phyloP scores from a whole-genome alignment of 2,888 invertebrate genomes.

The Nymphalis urticae region DNA sequence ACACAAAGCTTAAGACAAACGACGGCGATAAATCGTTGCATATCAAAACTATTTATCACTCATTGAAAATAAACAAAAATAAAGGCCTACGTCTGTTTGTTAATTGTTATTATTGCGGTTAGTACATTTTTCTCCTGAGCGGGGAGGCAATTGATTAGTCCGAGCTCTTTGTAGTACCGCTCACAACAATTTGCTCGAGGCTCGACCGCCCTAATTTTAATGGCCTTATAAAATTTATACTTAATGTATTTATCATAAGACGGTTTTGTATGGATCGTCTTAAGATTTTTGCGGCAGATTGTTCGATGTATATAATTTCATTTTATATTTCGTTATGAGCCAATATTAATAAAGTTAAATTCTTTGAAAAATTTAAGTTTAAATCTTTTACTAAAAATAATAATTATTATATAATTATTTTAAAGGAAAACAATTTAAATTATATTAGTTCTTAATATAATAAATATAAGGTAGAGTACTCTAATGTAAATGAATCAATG shows the following conservation, averaged over 20 bases:
- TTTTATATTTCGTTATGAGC: background rate
- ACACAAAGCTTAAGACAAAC: background rate
- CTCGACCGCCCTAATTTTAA: conserved; percentile 81
- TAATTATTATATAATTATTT: too few relatives aligned
- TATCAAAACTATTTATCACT: conserved; percentile 15
- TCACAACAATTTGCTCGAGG: conserved; percentile 79
- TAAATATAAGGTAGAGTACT: background rate
- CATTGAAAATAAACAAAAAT: conserved; percentile 18
- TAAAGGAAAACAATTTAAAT: too few relatives aligned
- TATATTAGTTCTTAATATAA: background rate
- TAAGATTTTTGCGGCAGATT: background rate
- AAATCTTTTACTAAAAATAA: too few relatives aligned
- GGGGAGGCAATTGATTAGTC: conserved; percentile 75
- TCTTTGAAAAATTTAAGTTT: too few relatives aligned
- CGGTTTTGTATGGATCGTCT: conserved; percentile 52
- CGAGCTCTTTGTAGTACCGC: conserved; percentile 75
- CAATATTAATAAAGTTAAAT: too few relatives aligned
- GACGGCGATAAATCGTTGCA: conserved; percentile 8
- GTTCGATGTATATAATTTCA: background rate
- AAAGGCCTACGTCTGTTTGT: conserved; percentile 25
- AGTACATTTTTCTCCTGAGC: conserved; percentile 37
- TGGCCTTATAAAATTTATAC: conserved; percentile 81
- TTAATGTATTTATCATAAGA: conserved; percentile 78
- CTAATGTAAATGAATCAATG: too few relatives aligned
- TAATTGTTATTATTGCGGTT: conserved; percentile 42